Evolutionary conservation across 2,797 vertebrate species (phyloP).

Genomic region (Amblyraja radiata): DNA sequence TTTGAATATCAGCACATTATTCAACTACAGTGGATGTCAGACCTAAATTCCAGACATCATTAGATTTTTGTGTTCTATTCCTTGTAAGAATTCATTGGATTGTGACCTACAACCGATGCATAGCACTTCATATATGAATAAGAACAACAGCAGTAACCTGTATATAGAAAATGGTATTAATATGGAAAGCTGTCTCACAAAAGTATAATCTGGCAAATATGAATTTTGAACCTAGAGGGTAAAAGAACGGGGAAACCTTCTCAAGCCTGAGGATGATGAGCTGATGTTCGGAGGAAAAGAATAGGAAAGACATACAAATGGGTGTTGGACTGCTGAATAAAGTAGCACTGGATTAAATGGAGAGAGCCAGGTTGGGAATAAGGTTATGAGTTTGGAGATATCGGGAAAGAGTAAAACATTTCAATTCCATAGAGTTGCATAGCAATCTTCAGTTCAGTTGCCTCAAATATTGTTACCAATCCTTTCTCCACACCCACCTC

Average conservation of each 20-base stretch:
- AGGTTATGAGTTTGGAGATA: not conserved
- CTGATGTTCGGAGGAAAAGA: not conserved
- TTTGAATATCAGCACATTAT: too few species aligned
- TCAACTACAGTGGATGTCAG: not conserved
- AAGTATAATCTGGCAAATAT: not conserved
- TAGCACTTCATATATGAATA: not conserved
- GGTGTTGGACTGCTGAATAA: not conserved
- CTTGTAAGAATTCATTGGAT: not conserved
- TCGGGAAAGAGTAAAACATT: not conserved
- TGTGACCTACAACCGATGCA: not conserved
- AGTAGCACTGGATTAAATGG: too few species aligned
- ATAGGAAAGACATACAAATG: not conserved
- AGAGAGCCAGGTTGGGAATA: not conserved
- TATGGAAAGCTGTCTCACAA: not conserved
- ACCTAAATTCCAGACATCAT: not conserved
- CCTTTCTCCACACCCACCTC: too few species aligned
- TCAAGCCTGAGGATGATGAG: not conserved
- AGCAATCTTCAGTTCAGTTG: too few species aligned
- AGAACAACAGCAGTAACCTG: not conserved
- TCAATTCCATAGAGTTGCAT: too few species aligned
- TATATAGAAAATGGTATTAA: not conserved
- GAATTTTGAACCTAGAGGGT: not conserved
- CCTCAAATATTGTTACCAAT: too few species aligned
- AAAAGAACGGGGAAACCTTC: not conserved
- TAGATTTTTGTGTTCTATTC: not conserved